These are phyloP conservation scores for Chloebia gouldiae DNA, from an alignment of 2,113 vertebrate genomes.

Conservation along the genomic window DNA sequence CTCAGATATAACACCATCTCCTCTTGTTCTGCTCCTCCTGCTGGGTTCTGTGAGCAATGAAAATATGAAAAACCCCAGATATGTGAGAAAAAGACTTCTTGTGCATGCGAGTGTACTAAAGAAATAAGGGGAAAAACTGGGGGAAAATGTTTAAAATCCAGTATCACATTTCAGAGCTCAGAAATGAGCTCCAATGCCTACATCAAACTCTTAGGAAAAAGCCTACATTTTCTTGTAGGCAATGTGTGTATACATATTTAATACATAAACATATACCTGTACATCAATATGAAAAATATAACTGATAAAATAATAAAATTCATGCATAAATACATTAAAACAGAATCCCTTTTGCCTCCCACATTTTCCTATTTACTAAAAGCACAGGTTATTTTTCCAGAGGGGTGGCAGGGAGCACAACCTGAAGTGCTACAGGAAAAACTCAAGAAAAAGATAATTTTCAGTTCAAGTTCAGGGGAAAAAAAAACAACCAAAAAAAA, in stretches of 20 bases:
- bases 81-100: background rate
- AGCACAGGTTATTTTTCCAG: background rate
- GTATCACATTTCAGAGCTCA: background rate
- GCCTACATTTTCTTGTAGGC: background rate
- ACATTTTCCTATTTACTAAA: background rate
- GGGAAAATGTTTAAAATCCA: background rate
- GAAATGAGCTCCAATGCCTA: background rate
- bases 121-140: fast-evolving
- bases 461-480: background rate
- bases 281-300: background rate
- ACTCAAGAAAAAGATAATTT: background rate
- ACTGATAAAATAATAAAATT: background rate
- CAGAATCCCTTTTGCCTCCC: background rate
- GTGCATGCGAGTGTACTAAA: fast-evolving
- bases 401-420: background rate
- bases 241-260: background rate
- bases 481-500: no score
- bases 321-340: background rate
- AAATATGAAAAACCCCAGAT: background rate
- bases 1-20: background rate
- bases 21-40: background rate
- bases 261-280: background rate
- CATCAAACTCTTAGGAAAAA: background rate
- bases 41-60: background rate
- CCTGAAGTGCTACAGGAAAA: background rate